Conservation (phyloP, 2,797 vertebrate species). For the Otolemur crassicaudatus region DNA sequence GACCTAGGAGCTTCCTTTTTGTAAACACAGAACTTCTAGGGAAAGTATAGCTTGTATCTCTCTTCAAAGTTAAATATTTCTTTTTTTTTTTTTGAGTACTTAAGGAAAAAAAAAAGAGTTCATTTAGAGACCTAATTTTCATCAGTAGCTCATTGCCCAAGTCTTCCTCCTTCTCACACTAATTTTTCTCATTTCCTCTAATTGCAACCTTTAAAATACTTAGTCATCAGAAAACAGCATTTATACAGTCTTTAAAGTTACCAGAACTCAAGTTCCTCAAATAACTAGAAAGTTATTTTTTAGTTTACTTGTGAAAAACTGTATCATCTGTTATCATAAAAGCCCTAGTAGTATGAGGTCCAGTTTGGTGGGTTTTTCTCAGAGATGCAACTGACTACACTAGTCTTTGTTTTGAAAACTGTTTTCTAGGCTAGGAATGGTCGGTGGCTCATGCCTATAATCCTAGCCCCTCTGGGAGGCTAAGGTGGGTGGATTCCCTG, state of each 20-base stretch:
- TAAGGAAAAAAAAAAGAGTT: not conserved
- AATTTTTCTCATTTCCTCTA: conserved; percentile 24
- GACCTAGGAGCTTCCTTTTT: not conserved
- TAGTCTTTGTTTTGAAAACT: not conserved
- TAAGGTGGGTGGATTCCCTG: no score
- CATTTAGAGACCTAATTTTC: not conserved
- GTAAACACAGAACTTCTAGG: not conserved
- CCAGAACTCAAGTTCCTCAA: not conserved
- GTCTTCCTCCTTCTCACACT: not conserved
- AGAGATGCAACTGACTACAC: not conserved
- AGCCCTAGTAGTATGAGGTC: not conserved
- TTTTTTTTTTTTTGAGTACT: not conserved
- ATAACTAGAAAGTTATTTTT: conserved; percentile 1
- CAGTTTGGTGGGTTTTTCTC: not conserved
- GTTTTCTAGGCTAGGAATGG: no score
- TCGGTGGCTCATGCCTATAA: no score
- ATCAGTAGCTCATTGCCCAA: not conserved
- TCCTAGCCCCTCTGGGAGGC: no score
- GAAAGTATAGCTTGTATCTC: not conserved
- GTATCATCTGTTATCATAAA: not conserved
- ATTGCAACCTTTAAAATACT: not conserved
- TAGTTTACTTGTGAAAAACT: conserved; percentile 17
- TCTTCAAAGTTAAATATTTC: not conserved
- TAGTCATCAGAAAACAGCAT: not conserved
- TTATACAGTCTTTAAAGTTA: not conserved